phyloP scores from a whole-genome alignment of 2,113 vertebrate genomes.

The Neogobius melanostomus region DNA sequence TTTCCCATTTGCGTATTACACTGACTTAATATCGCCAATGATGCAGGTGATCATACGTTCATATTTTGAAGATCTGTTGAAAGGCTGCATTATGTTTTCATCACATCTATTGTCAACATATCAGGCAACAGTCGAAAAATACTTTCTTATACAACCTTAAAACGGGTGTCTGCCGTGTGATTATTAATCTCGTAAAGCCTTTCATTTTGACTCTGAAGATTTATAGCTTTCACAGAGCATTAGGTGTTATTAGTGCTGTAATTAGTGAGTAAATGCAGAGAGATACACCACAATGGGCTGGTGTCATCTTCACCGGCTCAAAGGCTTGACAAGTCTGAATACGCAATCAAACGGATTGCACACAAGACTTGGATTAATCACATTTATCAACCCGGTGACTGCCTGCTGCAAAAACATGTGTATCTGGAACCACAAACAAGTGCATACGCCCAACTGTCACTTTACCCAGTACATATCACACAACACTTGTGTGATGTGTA shows the following conservation, averaged over 20 bases:
- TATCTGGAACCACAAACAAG: background rate
- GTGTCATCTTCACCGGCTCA: background rate
- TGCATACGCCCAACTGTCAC: background rate
- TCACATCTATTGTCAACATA: background rate
- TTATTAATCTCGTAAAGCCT: constrained; percentile 15
- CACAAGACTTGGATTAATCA: background rate
- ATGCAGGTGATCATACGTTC: background rate
- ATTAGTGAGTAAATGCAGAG: constrained; percentile 24
- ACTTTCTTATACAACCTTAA: constrained; percentile 15
- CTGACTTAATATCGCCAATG: too few species aligned
- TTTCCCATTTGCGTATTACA: too few species aligned
- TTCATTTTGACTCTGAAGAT: constrained; percentile 16
- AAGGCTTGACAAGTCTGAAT: constrained; percentile 16
- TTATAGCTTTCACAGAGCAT: constrained; percentile 11
- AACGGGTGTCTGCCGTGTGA: background rate
- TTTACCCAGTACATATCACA: too few species aligned
- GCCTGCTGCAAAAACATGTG: background rate
- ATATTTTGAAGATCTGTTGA: background rate
- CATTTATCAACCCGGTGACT: background rate
- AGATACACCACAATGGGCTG: constrained; percentile 6
- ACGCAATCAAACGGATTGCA: background rate
- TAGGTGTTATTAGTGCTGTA: constrained; percentile 24
- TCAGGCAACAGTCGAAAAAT: background rate
- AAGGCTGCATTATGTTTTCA: background rate
- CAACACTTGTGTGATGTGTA: too few species aligned